These are phyloP conservation scores for Sebastolobus altivelis DNA, from an alignment of 2,797 vertebrate genomes.

Conservation along the genomic window DNA sequence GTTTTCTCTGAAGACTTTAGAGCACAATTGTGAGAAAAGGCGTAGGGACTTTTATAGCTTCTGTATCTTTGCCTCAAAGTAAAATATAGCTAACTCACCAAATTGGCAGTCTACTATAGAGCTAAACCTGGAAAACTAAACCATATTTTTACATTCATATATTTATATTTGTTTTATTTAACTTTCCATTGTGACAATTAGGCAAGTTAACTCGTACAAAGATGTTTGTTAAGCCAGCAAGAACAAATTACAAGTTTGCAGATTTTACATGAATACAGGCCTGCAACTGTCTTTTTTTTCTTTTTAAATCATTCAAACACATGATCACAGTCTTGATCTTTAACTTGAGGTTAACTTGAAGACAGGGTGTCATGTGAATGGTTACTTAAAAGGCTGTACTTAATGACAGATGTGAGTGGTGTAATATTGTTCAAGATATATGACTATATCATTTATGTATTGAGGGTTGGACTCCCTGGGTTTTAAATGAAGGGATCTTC, in stretches of 20 bases:
- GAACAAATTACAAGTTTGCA: constrained; percentile 25
- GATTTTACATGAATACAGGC: constrained; percentile 17
- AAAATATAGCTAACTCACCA: constrained; percentile 35
- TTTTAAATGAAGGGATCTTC: constrained; percentile 76
- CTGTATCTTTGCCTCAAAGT: constrained; percentile 47
- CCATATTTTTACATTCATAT: constrained; percentile 22
- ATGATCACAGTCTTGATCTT: constrained; percentile 50
- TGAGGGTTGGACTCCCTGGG: constrained; percentile 58
- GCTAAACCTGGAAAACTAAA: constrained; percentile 44
- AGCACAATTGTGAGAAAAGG: constrained; percentile 77
- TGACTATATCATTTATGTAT: constrained; percentile 66
- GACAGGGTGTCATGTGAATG: constrained; percentile 51
- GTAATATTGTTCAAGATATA: constrained; percentile 65
- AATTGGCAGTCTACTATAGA: constrained; percentile 24
- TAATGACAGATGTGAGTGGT: constrained; percentile 71
- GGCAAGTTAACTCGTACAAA: constrained; percentile 13
- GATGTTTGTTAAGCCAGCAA: constrained; percentile 16
- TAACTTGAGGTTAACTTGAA: constrained; percentile 65
- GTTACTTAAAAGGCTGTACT: constrained; percentile 60
- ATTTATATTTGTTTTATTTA: constrained; percentile 36
- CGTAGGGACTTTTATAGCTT: constrained; percentile 61
- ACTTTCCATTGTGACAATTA: constrained; percentile 22
- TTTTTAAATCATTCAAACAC: constrained; percentile 35
- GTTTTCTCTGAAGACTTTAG: constrained; percentile 56
- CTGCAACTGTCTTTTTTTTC: not conserved